Evolutionary conservation across 2,888 invertebrate species (phyloP), one percentile per base, ranked within the genome.

Genomic region (Ariolimax columbianus): DNA sequence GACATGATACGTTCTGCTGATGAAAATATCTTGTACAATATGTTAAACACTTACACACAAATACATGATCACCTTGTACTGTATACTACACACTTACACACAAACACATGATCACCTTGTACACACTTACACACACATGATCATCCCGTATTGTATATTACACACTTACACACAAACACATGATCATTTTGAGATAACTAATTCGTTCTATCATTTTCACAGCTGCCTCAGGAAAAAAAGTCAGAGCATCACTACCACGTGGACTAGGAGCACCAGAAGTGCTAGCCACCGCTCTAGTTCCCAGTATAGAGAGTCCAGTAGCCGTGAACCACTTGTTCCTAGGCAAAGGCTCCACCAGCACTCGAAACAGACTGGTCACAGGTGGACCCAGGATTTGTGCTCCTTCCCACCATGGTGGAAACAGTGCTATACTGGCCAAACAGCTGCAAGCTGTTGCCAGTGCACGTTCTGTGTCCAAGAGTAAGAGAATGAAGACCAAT

Each of bases 301-400:
- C 92, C 59, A 91, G 88, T 80, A 92, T 93, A 30, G 92, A 92
- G 85, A 89, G 91, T 26, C 92, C 93, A 0, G 89, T 89, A 6
- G 93, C 93, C 79, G 91, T 94, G 88, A 94, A 94, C 86, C 94
- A 94, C 84, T 88, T 94, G 84, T 93, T 94, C 85, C 89, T 94
- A 26, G 92, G 92, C 23, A 91, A 91, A 68, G 84, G 89, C 40
- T 38, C 36, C 11, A 77, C 78, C 26, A 38, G 30, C 66, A 75
- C 88, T n/a, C 90, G 89, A 77, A 93, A 93, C 86, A 86, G 92
- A 51, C 89, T 91, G 75, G 89, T 92, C 11, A 90, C 92, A 14
- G 91, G 91, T 30, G 92, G 91, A 11, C 93, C 93, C 14, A 87
- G 90, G 43, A 93, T 93, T 63, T 80, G 78, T 38, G 30, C 63